Evolutionary conservation across 2,888 invertebrate species (phyloP), one percentile per base, ranked within the genome.

Genomic region (Ormia ochracea): DNA sequence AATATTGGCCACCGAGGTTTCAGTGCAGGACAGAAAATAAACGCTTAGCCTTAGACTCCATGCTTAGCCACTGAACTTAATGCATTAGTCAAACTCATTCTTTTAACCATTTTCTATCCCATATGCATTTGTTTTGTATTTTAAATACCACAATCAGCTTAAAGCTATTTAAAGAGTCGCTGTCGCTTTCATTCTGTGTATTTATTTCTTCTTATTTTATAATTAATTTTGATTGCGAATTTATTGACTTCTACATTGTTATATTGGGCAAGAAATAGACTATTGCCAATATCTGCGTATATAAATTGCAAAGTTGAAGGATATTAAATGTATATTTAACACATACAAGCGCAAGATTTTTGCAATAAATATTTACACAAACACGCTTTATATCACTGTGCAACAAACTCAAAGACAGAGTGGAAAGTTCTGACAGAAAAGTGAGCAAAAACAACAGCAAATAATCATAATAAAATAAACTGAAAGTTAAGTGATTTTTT

Each of bases 181-280:
- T 58, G 56, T 19, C 33, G 48, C 14, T 54, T 28, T 48, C 23
- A 48, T 19, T 70, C 21, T 59, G 31, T 26, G 36, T 12, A 10
- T 69, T n/a, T n/a, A n/a, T n/a, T 56, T 70, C 56, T 65, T n/a
- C 28, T 61, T 72, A 36, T 73, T 80, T 80, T 54, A 76, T 73
- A 76, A 80, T 80, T 80, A 80, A 76, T 80, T 80, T 80, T 80
- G 72, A 76, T 73, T 52, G 76, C 72, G 69, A 75, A 76, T 43
- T 76, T 80, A 80, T 76, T 72, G 72, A 76, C 80, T 76, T 73
- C 72, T 73, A 72, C 72, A 72, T 63, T 76, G 76, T 73, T 56
- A 68, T 68, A 76, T 68, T 73, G 76, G 63, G 43, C 72, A 56
- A 19, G 68, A 80, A 80, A 76, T 76, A 56, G 76, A 68, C 80